Percentiles rank a stretch among this genome's conserved stretches.
These are phyloP conservation scores for Sphenodon punctatus DNA, from an alignment of 2,797 vertebrate species.

Conservation along the genomic window DNA sequence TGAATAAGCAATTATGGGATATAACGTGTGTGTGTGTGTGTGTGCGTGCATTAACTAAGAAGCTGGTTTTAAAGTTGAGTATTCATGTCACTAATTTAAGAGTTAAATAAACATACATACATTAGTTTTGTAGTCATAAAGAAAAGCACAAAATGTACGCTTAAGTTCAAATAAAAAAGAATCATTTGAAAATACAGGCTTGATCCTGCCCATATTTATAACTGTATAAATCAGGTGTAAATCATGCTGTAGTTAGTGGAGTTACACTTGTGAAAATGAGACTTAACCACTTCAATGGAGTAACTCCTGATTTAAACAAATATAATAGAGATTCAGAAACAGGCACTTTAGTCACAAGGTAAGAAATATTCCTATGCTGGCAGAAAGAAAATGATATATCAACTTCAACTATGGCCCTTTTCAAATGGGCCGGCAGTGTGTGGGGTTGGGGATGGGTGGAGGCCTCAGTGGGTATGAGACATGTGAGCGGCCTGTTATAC, in stretches of 20 bases:
- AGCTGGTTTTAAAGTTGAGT: not conserved
- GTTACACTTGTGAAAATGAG: not conserved
- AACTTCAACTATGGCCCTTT: too few relatives aligned
- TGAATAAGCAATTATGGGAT: too few relatives aligned
- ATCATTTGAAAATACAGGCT: not conserved
- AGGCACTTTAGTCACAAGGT: not conserved
- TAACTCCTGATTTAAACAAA: not conserved
- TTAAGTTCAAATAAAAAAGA: not conserved
- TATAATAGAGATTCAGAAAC: not conserved
- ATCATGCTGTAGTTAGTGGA: not conserved
- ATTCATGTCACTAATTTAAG: not conserved
- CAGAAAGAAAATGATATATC: slow-evolving; percentile 1
- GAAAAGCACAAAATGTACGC: not conserved
- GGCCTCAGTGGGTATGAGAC: too few relatives aligned
- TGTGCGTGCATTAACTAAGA: too few relatives aligned
- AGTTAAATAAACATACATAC: not conserved
- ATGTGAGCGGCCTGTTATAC: too few relatives aligned
- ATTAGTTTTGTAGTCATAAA: not conserved
- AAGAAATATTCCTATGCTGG: not conserved
- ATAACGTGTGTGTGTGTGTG: too few relatives aligned
- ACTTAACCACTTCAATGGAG: not conserved
- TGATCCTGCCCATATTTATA: not conserved
- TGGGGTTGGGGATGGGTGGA: too few relatives aligned
- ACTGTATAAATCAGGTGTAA: not conserved
- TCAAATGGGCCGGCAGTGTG: too few relatives aligned